phyloP scores from a whole-genome alignment of 2,888 invertebrate species.

The Leptopilina myrica region DNA sequence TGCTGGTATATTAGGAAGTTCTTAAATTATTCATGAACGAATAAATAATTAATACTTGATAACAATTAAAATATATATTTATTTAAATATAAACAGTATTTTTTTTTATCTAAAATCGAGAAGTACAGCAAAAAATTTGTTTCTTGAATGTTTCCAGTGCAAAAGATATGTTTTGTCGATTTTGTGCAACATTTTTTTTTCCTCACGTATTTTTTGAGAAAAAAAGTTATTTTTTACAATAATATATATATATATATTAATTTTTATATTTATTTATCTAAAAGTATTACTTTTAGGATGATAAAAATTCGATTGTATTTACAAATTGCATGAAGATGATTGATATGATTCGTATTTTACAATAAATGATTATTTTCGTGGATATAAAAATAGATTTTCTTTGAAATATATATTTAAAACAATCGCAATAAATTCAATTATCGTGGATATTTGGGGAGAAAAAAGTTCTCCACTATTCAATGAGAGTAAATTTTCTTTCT shows the following conservation, averaged over 20 bases:
- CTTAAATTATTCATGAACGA: neutral
- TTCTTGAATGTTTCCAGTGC: neutral
- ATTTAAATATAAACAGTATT: neutral
- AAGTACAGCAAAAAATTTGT: neutral
- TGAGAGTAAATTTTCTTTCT: too few species aligned
- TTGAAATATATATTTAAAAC: neutral
- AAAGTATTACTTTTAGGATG: neutral
- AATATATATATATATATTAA: too few species aligned
- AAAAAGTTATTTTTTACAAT: neutral
- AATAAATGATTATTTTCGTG: neutral
- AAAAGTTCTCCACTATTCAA: too few species aligned
- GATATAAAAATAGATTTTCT: slow-evolving; percentile 15
- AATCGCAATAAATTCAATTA: neutral
- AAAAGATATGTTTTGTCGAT: neutral
- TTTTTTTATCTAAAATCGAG: neutral
- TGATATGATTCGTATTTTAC: neutral
- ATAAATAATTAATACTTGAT: neutral
- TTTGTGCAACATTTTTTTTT: neutral
- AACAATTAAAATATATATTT: slow-evolving; percentile 21
- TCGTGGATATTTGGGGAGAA: too few species aligned
- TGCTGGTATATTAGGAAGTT: too few species aligned
- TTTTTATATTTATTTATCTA: too few species aligned
- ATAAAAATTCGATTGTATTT: neutral
- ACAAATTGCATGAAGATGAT: neutral
- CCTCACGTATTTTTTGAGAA: neutral